Base-by-base conservation (phyloP, 2,113 vertebrate species). In the Platichthys stellatus region DNA sequence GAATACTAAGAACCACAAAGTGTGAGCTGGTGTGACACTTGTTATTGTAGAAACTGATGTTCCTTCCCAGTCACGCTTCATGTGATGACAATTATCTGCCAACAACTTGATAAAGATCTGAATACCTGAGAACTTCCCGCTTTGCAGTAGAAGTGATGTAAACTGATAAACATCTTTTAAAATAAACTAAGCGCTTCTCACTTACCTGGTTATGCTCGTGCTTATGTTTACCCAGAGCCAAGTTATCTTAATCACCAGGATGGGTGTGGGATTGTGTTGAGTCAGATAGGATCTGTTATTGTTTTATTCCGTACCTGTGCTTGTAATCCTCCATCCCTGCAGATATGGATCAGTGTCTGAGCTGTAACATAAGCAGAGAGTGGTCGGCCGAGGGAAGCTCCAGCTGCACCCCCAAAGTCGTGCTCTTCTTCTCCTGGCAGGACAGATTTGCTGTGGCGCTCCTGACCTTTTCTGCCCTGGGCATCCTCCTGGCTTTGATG, bases 321-420 rank as follows among this genome's bases (percentile, higher is more conserved):
- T 28, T 35, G 51, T 56, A 17, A 18, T 38, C 35, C 47, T 45
- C 26, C 20, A 6, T 56, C 43, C n/a, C 91, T 89, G 53, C 87
- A 98, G 96, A 97, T 83, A 95, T 95, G 94, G 95, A 95, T 78
- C 88, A 93, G 71, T 98, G 96, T 83, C 87, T 94, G 78, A 86
- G 61, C 45, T 97, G 96, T 28, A 91, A 95, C 80, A 89, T 88
- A 6, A 61, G 83, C 76, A 94, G 63, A 26, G 95, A 96, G 77
- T 97, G 96, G 96, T 94, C 96, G 62, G 92, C 93, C 0, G 1
- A 63, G n/a, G 94, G 94, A 62, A 96, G 96, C 54, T 84, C 92
- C 2, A 40, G 0, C 0, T 97, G 96, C 86, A 92, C 87, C 47
- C 85, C 85, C 24, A 98, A 97, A 87, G 57, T 79, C 23, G 47